A percentile compares a stretch with the other conserved stretches of the same genome.
Conservation (phyloP, 2,113 vertebrate species). For the Glareola pratincola region DNA sequence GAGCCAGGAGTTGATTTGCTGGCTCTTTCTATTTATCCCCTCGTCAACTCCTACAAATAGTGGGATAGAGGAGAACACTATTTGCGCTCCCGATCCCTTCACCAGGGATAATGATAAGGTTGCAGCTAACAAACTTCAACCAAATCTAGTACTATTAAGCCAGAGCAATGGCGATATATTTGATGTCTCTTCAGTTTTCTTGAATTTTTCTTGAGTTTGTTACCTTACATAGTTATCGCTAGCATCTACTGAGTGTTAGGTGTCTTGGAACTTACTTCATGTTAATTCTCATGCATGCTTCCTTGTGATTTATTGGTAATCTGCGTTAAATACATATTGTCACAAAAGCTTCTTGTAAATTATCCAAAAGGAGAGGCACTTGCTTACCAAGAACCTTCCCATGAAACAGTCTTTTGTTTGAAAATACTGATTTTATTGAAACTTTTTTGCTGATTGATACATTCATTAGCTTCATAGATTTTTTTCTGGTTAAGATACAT, state of each 20-base stretch:
- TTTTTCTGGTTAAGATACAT: background rate
- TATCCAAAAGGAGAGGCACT: background rate
- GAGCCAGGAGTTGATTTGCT: no score
- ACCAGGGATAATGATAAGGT: rapidly evolving
- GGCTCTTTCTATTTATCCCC: no score
- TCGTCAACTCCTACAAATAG: no score
- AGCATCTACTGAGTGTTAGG: background rate
- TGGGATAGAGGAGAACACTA: no score
- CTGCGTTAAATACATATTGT: background rate
- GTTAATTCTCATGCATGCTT: background rate
- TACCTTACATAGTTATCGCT: background rate
- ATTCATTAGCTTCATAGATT: background rate
- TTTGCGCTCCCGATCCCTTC: no score
- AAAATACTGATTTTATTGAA: background rate
- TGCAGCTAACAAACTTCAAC: background rate
- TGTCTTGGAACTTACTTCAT: background rate
- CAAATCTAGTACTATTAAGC: background rate
- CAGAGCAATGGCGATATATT: background rate
- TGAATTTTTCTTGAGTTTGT: background rate
- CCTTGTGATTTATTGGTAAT: background rate
- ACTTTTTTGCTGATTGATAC: background rate
- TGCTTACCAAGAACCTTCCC: background rate
- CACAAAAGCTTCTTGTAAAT: background rate
- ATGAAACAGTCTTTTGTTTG: background rate
- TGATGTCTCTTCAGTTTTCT: background rate